These are phyloP conservation scores for Neotoxoptera formosana DNA, from an alignment of 1,140 invertebrate species.

Conservation along the genomic window DNA sequence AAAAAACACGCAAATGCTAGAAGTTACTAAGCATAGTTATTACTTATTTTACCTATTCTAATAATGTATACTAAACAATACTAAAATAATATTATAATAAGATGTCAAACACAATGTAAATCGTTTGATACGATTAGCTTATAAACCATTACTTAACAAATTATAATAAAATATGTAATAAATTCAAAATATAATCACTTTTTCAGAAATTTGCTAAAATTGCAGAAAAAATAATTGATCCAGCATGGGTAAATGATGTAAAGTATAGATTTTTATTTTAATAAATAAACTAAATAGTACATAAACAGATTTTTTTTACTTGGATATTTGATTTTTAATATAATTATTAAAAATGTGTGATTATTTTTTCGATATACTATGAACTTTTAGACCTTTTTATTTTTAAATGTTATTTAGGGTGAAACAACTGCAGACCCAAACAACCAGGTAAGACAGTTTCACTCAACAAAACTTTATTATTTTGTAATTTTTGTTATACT, in stretches of 20 bases:
- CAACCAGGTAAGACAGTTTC: not conserved
- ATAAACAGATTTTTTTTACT: not conserved
- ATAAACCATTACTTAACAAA: no score
- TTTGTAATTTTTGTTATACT: not conserved
- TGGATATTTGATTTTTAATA: not conserved
- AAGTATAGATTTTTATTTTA: not conserved
- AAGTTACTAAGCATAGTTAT: no score
- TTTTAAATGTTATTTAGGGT: not conserved
- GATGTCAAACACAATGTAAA: no score
- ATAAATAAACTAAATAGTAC: no score
- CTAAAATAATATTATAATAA: no score
- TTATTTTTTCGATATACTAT: not conserved
- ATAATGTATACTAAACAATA: no score
- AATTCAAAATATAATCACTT: not conserved
- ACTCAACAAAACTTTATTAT: not conserved
- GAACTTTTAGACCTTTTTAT: not conserved
- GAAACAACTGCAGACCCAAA: not conserved
- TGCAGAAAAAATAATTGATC: not conserved
- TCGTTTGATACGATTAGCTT: no score
- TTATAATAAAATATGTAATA: not conserved
- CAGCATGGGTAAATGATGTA: not conserved
- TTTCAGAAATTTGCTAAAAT: not conserved
- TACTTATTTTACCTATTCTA: no score
- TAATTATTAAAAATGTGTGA: not conserved
- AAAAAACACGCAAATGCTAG: no score